Base-by-base conservation (phyloP, 2,888 invertebrate species). In the Tachina fera region DNA sequence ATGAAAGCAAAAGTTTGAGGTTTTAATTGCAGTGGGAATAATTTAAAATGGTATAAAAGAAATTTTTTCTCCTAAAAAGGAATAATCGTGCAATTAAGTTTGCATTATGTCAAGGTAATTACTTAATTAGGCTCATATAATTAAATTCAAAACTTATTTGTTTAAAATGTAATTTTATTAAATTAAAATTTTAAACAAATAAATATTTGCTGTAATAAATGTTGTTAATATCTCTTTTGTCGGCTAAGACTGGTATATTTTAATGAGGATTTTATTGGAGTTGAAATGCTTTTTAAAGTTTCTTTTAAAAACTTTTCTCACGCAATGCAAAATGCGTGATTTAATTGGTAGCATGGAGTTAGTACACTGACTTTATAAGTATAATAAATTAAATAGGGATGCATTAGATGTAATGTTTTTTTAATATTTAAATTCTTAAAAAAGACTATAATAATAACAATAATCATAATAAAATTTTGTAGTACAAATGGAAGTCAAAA, bases 11-110 rank as follows among this genome's bases (percentile, higher is more conserved):
- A 70, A 39, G 22, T 68, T 72, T 76, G 53, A 19, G 58, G 10
- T 47, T 67, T 77, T 60, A 72, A 80, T 85, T 85, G 76, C 76
- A 72, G 53, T 82, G 85, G 81, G 81, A 85, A 82, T 75, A 85
- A 70, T 74, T 61, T 71, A 56, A 77, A 60, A 68, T 65, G 82
- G 31, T 39, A 67, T 56, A 39, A 13, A 63, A 70, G 53, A 70
- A 72, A 82, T 39, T 61, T 51, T 63, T 39, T 58, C 14, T 14
- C 53, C 16, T 16, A 16, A 65, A 65, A 65, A 65, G 51, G 51
- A 9, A 56, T 70, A 75, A 75, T 68, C 70, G 49, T 51, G 39
- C 67, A 53, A 65, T 65, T 65, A 47, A 43, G 16, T 14, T 84
- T 80, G 61, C 47, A 53, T 76, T 51, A 67, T 72, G 60, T 63